Percentiles rank a stretch among this genome's conserved stretches.
Conservation (phyloP, 2,888 invertebrate genomes). For the Aricia artaxerxes region DNA sequence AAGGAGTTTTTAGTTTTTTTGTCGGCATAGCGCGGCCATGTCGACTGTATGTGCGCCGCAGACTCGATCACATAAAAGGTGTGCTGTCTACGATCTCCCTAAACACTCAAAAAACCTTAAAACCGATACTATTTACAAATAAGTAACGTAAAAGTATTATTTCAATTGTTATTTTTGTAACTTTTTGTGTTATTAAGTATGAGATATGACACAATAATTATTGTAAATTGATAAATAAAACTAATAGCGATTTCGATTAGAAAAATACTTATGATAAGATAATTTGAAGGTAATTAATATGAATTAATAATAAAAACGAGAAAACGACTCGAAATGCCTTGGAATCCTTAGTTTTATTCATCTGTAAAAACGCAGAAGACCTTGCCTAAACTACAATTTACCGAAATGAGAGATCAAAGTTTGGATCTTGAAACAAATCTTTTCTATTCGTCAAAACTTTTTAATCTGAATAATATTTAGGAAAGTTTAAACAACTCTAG, state of each 20-base stretch:
- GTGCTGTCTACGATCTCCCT: too few relatives aligned
- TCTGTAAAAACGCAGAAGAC: neutral
- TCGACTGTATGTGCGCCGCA: too few relatives aligned
- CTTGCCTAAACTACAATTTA: neutral
- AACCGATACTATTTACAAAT: neutral
- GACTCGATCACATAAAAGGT: too few relatives aligned
- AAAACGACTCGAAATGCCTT: neutral
- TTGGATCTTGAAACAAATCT: neutral
- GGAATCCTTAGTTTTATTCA: neutral
- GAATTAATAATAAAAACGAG: neutral
- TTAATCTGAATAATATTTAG: neutral
- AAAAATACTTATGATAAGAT: conserved; percentile 9
- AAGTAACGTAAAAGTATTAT: neutral
- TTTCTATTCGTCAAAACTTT: neutral
- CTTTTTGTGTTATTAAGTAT: neutral
- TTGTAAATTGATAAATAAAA: conserved; percentile 12
- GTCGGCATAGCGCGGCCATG: too few relatives aligned
- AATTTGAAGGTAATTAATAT: neutral
- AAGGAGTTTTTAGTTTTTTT: too few relatives aligned
- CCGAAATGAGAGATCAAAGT: neutral
- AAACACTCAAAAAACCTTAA: neutral
- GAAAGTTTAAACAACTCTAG: neutral
- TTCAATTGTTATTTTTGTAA: neutral
- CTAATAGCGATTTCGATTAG: conserved; percentile 13
- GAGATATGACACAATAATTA: neutral